A percentile compares a stretch with the other conserved stretches of the same genome.
These are phyloP conservation scores for Habroteleia sp. DNA, from an alignment of 2,888 invertebrate species.

Conservation along the genomic window DNA sequence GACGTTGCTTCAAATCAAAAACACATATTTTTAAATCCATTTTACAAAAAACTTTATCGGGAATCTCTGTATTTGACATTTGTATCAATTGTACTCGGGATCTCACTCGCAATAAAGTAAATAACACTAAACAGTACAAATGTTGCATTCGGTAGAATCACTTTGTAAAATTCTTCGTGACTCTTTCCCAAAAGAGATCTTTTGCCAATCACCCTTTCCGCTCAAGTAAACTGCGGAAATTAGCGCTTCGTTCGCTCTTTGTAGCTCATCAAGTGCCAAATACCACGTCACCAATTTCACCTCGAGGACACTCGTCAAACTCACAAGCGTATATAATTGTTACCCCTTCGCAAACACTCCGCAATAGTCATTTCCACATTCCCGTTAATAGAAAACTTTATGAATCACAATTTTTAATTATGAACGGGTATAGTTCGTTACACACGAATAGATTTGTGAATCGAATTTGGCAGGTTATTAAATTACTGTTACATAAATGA, in stretches of 20 bases:
- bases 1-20: no score
- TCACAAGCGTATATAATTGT: conserved; percentile 46
- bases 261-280: conserved; percentile 50
- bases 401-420: conserved; percentile 39
- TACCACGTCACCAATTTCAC: conserved; percentile 48
- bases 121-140: no score
- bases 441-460: conserved; percentile 3
- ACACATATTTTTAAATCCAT: no score
- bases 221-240: conserved; percentile 45
- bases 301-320: conserved; percentile 43
- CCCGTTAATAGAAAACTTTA: conserved; percentile 8
- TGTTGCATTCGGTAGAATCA: no score
- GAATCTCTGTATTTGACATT: no score
- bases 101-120: no score
- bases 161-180: no score
- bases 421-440: conserved; percentile 16
- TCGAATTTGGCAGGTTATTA: background rate
- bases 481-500: no score
- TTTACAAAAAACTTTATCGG: no score
- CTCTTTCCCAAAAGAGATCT: conserved; percentile 20
- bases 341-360: conserved; percentile 26
- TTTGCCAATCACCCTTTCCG: conserved; percentile 30
- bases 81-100: no score
- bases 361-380: background rate
- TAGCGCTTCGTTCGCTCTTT: conserved; percentile 42